Evolutionary conservation across 2,113 vertebrate genomes (phyloP).

Genomic region (Halichoerus grypus): DNA sequence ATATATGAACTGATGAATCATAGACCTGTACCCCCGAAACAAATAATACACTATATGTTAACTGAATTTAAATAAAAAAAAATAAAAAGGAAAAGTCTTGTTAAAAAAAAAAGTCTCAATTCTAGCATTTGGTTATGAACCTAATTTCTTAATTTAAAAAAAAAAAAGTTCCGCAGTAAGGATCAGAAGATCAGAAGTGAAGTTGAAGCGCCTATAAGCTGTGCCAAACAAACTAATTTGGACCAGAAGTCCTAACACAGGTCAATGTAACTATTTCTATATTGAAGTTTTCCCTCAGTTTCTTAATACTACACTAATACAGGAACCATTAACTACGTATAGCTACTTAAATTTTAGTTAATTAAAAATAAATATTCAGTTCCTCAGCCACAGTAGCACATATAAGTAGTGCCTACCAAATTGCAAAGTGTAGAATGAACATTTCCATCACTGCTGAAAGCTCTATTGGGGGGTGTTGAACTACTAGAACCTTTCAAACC

Average conservation of each 20-base stretch:
- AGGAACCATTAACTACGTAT: background rate
- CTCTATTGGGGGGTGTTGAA: background rate
- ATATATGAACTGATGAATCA: too few relatives aligned
- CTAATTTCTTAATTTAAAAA: background rate
- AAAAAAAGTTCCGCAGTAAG: slow-evolving; percentile 1
- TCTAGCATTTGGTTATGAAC: background rate
- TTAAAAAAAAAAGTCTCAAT: background rate
- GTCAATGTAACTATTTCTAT: background rate
- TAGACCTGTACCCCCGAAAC: too few relatives aligned
- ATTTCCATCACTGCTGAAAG: background rate
- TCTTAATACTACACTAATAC: background rate
- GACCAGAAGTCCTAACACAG: background rate
- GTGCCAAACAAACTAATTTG: background rate
- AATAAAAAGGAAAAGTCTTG: too few relatives aligned
- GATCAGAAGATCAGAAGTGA: background rate
- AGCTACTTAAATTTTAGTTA: background rate
- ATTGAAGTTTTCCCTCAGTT: background rate
- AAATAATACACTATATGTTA: too few relatives aligned
- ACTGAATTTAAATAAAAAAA: too few relatives aligned
- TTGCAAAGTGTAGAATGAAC: background rate
- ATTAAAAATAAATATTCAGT: background rate
- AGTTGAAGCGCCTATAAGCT: background rate
- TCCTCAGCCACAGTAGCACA: background rate
- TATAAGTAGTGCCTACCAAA: background rate
- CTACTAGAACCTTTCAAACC: background rate